phyloP scores from a whole-genome alignment of 2,797 vertebrate genomes.

The Channallabes apus region DNA sequence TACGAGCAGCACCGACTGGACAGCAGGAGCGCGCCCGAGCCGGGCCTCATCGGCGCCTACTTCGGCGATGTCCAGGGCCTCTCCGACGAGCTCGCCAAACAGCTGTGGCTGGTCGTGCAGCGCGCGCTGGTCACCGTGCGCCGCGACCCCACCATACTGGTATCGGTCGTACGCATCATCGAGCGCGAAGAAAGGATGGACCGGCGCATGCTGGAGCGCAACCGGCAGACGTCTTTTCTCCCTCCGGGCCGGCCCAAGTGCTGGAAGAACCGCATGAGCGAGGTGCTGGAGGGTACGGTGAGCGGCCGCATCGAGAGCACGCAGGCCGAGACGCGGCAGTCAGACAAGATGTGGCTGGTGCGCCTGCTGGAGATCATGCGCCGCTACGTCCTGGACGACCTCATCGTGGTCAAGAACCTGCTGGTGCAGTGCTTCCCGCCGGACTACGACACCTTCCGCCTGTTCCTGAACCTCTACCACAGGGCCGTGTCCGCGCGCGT shows the following conservation, averaged over 20 bases:
- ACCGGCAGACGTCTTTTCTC: conserved; percentile 91
- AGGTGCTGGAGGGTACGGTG: conserved; percentile 87
- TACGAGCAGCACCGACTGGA: conserved; percentile 97
- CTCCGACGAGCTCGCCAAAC: conserved; percentile 92
- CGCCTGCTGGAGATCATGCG: conserved; percentile 93
- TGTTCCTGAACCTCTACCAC: conserved; percentile 87
- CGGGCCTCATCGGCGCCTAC: conserved; percentile 90
- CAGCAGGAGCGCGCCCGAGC: conserved; percentile 91
- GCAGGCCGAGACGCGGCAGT: conserved; percentile 88
- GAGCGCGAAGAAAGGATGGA: conserved; percentile 96
- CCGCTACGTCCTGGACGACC: conserved; percentile 91
- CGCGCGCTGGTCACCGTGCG: conserved; percentile 89
- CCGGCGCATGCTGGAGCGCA: conserved; percentile 89
- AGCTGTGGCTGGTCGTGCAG: conserved; percentile 96
- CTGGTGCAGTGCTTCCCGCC: conserved; percentile 94
- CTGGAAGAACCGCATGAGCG: conserved; percentile 94
- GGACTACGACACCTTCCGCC: conserved; percentile 87
- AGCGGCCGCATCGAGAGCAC: conserved; percentile 90
- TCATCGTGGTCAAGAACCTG: conserved; percentile 87
- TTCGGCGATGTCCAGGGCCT: conserved; percentile 90
- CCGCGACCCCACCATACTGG: conserved; percentile 91
- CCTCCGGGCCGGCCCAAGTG: conserved; percentile 91
- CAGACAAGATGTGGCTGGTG: conserved; percentile 98
- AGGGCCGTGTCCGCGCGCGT: conserved; percentile 83
- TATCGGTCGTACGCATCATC: conserved; percentile 94